phyloP scores from a whole-genome alignment of 1,140 invertebrate genomes.

The Megathymus violae region DNA sequence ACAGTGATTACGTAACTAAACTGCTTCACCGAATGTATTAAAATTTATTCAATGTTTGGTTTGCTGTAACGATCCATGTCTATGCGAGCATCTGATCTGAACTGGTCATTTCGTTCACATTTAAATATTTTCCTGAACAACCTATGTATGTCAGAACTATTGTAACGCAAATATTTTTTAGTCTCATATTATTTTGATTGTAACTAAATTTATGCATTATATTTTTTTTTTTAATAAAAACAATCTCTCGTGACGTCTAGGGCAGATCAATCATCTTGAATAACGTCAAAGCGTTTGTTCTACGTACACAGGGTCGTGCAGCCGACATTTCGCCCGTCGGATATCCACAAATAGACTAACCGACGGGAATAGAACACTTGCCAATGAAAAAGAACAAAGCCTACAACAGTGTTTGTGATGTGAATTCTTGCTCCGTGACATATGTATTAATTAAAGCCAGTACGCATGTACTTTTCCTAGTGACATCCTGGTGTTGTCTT shows the following conservation, averaged over 20 bases:
- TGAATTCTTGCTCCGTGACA: conserved; percentile 31
- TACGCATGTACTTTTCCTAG: conserved; percentile 4
- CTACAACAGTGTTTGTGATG: conserved; percentile 27
- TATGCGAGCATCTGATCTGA: no score
- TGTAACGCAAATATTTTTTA: no score
- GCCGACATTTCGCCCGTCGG: conserved; percentile 45
- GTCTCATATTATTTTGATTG: no score
- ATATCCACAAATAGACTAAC: conserved; percentile 48
- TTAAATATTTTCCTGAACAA: no score
- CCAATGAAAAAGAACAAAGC: conserved; percentile 27
- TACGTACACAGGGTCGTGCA: conserved; percentile 19
- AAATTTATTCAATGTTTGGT: no score
- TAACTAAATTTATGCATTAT: no score
- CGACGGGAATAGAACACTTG: conserved; percentile 38
- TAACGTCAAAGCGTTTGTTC: no score
- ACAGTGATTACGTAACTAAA: no score
- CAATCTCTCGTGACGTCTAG: not conserved
- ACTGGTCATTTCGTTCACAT: no score
- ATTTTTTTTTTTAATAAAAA: conserved; percentile 5
- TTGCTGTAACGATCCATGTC: no score
- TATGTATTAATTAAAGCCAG: conserved; percentile 23
- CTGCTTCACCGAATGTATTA: no score
- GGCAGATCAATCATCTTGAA: conserved; percentile 20
- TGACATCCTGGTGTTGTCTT: not conserved
- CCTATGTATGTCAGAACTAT: no score